Evolutionary conservation across 2,113 vertebrate genomes (phyloP).

Genomic region (Sander lucioperca): DNA sequence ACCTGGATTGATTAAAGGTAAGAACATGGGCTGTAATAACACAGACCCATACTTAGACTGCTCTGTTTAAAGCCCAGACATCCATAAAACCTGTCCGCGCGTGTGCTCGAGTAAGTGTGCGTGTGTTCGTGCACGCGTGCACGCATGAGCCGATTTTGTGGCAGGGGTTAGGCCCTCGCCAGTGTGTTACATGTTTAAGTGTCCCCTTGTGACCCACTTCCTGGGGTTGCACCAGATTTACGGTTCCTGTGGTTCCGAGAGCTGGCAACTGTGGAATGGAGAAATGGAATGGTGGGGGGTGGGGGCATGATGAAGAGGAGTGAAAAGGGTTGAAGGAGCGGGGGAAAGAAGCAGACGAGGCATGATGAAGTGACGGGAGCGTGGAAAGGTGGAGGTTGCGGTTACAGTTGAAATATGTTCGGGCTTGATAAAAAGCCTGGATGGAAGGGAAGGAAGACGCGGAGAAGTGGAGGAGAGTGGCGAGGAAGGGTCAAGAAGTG

Average conservation of each 20-base stretch:
- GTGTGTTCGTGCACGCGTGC: neutral
- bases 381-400: conserved; percentile 57
- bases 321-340: conserved; percentile 47
- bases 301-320: conserved; percentile 44
- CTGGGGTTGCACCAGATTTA: conserved; percentile 74
- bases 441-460: conserved; percentile 4
- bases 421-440: conserved; percentile 38
- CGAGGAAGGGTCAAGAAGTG: conserved; percentile 30
- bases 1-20: conserved; percentile 73
- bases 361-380: conserved; percentile 52
- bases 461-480: neutral
- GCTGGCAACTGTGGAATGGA: conserved; percentile 76
- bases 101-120: neutral
- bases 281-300: conserved; percentile 35
- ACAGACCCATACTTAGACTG: conserved; percentile 55
- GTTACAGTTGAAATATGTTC: conserved; percentile 55
- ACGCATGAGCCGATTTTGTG: conserved; percentile 34
- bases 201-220: conserved; percentile 75
- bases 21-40: conserved; percentile 71
- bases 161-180: conserved; percentile 56
- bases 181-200: conserved; percentile 75
- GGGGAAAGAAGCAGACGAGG: conserved; percentile 41
- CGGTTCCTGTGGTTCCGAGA: conserved; percentile 64
- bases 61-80: conserved; percentile 67
- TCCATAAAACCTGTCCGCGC: conserved; percentile 54